phyloP scores from a whole-genome alignment of 2,113 vertebrate genomes.

The Lepus europaeus region DNA sequence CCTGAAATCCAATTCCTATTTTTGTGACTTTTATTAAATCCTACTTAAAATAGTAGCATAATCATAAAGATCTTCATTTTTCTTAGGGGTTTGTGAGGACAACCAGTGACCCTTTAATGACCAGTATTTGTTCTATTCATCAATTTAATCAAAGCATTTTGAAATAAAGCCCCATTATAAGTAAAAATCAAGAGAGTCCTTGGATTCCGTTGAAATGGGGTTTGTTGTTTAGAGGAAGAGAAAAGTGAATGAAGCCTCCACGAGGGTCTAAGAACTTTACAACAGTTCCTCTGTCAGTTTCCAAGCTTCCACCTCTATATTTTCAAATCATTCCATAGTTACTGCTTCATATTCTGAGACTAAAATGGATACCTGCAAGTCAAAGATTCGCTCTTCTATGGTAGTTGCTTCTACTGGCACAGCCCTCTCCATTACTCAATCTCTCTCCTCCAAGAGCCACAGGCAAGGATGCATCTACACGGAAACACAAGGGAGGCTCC shows the following conservation, averaged over 20 bases:
- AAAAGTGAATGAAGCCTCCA: neutral
- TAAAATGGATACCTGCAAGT: neutral
- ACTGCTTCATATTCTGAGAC: neutral
- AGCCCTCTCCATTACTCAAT: neutral
- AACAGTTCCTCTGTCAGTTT: neutral
- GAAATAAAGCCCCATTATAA: slow-evolving; percentile 6
- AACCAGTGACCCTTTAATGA: neutral
- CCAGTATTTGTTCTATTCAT: slow-evolving; percentile 11
- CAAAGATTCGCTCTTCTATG: slow-evolving; percentile 8
- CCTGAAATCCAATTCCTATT: neutral
- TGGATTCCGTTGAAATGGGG: neutral
- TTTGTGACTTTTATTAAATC: slow-evolving; percentile 25
- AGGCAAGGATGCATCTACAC: neutral
- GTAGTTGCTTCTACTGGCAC: neutral
- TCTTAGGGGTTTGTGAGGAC: slow-evolving; percentile 29
- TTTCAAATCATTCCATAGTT: neutral
- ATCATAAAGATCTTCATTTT: slow-evolving; percentile 41
- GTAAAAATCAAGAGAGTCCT: neutral
- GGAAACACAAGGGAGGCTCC: neutral
- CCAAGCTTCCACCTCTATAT: neutral
- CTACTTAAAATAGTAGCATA: slow-evolving; percentile 53
- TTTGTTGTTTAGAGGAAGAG: neutral
- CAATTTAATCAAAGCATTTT: slow-evolving; percentile 24
- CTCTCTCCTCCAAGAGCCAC: too few relatives aligned
- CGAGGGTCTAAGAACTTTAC: neutral